Evolutionary conservation across 1,140 invertebrate species (phyloP).

Genomic region (Mamestra configurata): DNA sequence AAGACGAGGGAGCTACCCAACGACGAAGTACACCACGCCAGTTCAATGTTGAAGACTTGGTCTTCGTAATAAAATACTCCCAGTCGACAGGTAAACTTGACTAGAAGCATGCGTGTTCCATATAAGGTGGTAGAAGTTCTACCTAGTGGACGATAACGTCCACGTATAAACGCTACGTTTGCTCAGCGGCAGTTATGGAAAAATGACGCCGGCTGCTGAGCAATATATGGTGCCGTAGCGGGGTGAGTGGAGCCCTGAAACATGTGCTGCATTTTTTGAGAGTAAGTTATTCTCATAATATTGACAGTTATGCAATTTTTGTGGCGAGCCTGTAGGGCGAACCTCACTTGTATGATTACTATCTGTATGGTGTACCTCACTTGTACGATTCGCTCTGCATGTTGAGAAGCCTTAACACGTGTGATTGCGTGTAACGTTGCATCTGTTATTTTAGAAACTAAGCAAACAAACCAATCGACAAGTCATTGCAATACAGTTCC

Average conservation of each 20-base stretch:
- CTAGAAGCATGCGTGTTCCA: constrained; percentile 44
- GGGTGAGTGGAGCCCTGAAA: constrained; percentile 54
- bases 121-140: constrained; percentile 41
- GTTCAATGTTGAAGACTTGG: not conserved
- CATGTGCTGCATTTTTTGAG: constrained; percentile 53
- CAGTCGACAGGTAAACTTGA: constrained; percentile 53
- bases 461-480: no score
- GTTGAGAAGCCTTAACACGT: not conserved
- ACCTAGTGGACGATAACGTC: constrained; percentile 46
- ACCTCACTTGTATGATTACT: not conserved
- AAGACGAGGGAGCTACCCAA: not conserved
- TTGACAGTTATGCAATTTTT: no score
- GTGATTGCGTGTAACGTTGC: no score
- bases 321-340: constrained; percentile 4
- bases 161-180: constrained; percentile 36
- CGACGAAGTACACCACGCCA: not conserved
- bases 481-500: no score
- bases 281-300: no score
- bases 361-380: not conserved
- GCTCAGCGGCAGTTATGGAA: constrained; percentile 41
- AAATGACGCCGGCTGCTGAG: constrained; percentile 51
- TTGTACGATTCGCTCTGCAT: not conserved
- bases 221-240: constrained; percentile 54
- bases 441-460: no score
- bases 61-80: constrained; percentile 5